These are phyloP conservation scores for Troglohyphantes excavatus DNA, from an alignment of 2,888 invertebrate species.

Conservation along the genomic window DNA sequence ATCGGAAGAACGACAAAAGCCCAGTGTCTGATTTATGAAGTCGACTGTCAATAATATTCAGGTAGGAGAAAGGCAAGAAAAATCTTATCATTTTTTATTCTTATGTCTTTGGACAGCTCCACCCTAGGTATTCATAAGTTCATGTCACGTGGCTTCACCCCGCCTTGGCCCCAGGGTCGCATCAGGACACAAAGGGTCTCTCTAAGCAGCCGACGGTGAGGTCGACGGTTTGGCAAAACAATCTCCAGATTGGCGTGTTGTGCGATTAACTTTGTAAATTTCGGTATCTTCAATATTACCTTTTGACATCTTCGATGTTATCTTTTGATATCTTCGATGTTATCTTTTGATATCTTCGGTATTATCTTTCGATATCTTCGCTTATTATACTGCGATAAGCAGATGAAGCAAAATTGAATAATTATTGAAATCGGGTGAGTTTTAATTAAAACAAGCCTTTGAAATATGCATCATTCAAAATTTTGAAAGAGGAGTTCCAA, in stretches of 20 bases:
- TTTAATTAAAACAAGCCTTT: too few relatives aligned
- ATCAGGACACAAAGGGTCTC: slow-evolving; percentile 33
- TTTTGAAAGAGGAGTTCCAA: too few relatives aligned
- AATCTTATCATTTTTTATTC: slow-evolving; percentile 64
- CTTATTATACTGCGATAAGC: too few relatives aligned
- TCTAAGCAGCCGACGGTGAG: slow-evolving; percentile 15
- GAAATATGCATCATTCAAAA: too few relatives aligned
- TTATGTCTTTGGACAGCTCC: slow-evolving; percentile 74
- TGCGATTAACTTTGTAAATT: too few relatives aligned
- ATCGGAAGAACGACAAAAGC: slow-evolving; percentile 68
- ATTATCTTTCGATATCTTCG: too few relatives aligned
- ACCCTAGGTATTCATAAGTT: slow-evolving; percentile 76
- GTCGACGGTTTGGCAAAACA: slow-evolving; percentile 7
- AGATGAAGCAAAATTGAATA: too few relatives aligned
- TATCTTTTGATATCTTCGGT: too few relatives aligned
- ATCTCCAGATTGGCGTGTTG: neutral
- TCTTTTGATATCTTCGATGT: too few relatives aligned
- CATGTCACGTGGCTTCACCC: slow-evolving; percentile 73
- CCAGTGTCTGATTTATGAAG: slow-evolving; percentile 73
- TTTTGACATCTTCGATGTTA: too few relatives aligned
- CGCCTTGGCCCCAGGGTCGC: slow-evolving; percentile 62
- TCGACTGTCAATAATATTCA: slow-evolving; percentile 76
- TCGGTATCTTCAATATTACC: too few relatives aligned
- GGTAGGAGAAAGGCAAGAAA: slow-evolving; percentile 36
- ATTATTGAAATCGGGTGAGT: too few relatives aligned